Conservation (phyloP, 2,113 vertebrate genomes). For the Podiceps cristatus region DNA sequence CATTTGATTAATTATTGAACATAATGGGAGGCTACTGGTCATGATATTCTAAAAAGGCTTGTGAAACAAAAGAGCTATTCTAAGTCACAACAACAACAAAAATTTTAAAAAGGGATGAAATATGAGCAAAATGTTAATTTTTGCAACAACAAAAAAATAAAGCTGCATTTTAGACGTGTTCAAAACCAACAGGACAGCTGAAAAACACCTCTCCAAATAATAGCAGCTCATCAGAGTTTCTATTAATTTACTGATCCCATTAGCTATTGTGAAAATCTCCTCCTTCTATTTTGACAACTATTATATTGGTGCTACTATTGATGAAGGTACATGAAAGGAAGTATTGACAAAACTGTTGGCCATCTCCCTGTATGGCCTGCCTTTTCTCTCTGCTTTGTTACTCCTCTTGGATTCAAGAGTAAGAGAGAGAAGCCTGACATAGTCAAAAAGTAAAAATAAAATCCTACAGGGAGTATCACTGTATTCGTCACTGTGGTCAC, state of each 20-base stretch:
- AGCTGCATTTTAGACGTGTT: not conserved
- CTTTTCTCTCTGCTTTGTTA: not conserved
- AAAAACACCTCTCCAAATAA: not conserved
- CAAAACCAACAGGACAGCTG: not conserved
- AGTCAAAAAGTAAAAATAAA: not conserved
- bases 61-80: not conserved
- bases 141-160: not conserved
- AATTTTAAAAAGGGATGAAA: not conserved
- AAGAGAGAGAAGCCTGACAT: not conserved
- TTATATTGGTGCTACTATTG: not conserved
- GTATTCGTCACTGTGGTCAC: not conserved
- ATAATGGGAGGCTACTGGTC: not conserved
- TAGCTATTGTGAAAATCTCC: not conserved
- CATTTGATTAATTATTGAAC: not conserved
- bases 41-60: rapidly evolving
- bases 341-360: not conserved
- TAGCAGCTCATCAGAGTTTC: not conserved
- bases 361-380: rapidly evolving
- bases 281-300: not conserved
- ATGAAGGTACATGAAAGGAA: not conserved
- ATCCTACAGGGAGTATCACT: not conserved
- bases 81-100: not conserved
- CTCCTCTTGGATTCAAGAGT: not conserved
- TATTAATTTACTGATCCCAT: not conserved
- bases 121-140: not conserved